Percentiles rank a stretch among this genome's conserved stretches.
These are phyloP conservation scores for Tragopan temminckii DNA, from an alignment of 2,797 vertebrate genomes.

Conservation along the genomic window DNA sequence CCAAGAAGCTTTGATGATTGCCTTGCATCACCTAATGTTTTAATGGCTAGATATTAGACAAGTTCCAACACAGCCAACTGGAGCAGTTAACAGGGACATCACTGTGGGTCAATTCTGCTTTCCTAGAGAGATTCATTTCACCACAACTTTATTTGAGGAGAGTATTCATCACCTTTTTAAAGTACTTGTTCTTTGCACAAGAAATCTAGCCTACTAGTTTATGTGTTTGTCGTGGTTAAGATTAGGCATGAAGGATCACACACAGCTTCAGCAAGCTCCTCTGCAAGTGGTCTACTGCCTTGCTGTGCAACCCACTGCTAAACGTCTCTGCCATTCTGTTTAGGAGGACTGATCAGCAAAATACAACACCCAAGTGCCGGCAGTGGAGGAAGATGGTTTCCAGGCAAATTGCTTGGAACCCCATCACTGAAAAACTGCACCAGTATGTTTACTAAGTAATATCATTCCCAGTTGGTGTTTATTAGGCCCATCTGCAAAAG, in stretches of 20 bases:
- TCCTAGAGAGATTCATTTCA: background rate
- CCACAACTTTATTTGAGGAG: background rate
- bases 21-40: background rate
- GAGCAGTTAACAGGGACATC: background rate
- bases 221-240: background rate
- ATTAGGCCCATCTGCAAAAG: slow-evolving; percentile 27
- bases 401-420: background rate
- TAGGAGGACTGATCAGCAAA: background rate
- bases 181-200: background rate
- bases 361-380: background rate
- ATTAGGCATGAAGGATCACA: background rate
- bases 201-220: background rate
- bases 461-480: background rate
- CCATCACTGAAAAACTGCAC: background rate
- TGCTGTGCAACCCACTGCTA: background rate
- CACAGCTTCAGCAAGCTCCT: background rate
- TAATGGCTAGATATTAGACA: background rate
- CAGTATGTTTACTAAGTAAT: background rate
- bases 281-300: background rate
- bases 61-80: background rate
- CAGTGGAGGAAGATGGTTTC: background rate
- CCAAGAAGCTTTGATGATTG: background rate
- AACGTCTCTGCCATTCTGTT: background rate
- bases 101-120: background rate
- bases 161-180: background rate